These are phyloP conservation scores for Ditula angustiorana DNA, from an alignment of 2,888 invertebrate genomes.

Conservation along the genomic window DNA sequence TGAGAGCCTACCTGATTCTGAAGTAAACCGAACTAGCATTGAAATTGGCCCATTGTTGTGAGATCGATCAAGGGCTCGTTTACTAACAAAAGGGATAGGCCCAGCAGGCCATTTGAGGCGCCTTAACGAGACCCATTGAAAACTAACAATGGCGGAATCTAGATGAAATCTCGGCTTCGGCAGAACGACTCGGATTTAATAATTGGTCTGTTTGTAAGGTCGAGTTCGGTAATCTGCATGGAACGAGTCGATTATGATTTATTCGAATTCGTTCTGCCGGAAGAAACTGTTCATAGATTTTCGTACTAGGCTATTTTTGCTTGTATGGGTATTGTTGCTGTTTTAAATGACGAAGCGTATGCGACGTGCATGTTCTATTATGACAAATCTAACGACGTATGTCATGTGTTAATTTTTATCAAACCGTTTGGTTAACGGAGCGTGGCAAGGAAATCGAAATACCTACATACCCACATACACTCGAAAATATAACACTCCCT, in stretches of 20 bases:
- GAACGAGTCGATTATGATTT: slow-evolving; percentile 2
- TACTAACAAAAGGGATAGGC: slow-evolving; percentile 74
- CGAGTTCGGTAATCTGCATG: slow-evolving; percentile 22
- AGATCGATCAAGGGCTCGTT: slow-evolving; percentile 77
- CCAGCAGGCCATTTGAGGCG: slow-evolving; percentile 68
- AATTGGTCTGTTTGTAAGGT: slow-evolving; percentile 31
- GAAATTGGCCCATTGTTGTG: slow-evolving; percentile 76
- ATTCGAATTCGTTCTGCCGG: neutral
- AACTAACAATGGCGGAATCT: slow-evolving; percentile 73
- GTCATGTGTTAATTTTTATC: too few relatives aligned
- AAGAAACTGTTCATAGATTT: neutral
- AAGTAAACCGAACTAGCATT: slow-evolving; percentile 66
- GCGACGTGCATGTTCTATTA: too few relatives aligned
- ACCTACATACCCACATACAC: too few relatives aligned
- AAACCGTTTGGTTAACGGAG: too few relatives aligned
- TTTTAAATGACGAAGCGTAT: too few relatives aligned
- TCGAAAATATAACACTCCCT: too few relatives aligned
- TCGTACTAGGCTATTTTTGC: too few relatives aligned
- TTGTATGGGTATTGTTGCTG: too few relatives aligned
- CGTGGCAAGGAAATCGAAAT: too few relatives aligned
- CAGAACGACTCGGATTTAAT: slow-evolving; percentile 32
- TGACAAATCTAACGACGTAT: too few relatives aligned
- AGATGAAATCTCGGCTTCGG: slow-evolving; percentile 65
- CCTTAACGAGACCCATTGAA: slow-evolving; percentile 78
- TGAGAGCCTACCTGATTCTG: slow-evolving; percentile 43